Conservation (phyloP, 2,113 vertebrate species). For the Corapipo altera region DNA sequence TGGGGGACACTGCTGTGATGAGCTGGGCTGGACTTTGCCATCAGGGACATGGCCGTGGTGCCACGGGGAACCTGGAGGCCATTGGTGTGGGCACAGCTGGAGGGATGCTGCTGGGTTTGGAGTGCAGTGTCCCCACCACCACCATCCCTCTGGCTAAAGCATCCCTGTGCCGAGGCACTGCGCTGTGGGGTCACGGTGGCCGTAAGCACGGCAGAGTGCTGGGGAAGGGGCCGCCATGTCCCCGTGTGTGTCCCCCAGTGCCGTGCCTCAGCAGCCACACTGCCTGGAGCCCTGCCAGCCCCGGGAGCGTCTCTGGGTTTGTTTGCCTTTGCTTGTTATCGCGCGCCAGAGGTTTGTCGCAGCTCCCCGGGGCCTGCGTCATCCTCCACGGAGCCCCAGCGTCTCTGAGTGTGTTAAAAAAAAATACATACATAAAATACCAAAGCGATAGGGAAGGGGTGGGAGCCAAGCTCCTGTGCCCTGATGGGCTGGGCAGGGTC, state of each 20-base stretch:
- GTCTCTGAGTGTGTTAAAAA: background rate
- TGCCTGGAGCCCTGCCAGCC: conserved; percentile 41
- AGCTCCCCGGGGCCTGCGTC: conserved; percentile 49
- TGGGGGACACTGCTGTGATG: background rate
- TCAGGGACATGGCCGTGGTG: accelerated
- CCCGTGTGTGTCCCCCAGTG: background rate
- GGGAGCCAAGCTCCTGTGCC: background rate
- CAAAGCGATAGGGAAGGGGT: background rate
- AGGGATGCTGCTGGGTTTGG: background rate
- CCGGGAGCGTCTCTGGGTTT: conserved; percentile 42
- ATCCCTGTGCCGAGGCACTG: background rate
- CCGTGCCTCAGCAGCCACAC: background rate
- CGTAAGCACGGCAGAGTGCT: background rate
- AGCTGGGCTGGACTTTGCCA: background rate
- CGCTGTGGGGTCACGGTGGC: background rate
- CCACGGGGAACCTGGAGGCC: accelerated
- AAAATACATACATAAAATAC: background rate
- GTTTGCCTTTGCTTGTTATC: conserved; percentile 58
- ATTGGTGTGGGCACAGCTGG: accelerated
- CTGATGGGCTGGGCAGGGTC: background rate
- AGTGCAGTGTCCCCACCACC: background rate
- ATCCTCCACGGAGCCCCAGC: background rate
- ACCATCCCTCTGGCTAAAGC: background rate
- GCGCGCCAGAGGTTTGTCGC: conserved; percentile 23
- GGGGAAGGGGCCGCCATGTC: background rate